Evolutionary conservation across 2,113 vertebrate species (phyloP), one percentile per base, ranked within the genome.

Genomic region (Cariama cristata): DNA sequence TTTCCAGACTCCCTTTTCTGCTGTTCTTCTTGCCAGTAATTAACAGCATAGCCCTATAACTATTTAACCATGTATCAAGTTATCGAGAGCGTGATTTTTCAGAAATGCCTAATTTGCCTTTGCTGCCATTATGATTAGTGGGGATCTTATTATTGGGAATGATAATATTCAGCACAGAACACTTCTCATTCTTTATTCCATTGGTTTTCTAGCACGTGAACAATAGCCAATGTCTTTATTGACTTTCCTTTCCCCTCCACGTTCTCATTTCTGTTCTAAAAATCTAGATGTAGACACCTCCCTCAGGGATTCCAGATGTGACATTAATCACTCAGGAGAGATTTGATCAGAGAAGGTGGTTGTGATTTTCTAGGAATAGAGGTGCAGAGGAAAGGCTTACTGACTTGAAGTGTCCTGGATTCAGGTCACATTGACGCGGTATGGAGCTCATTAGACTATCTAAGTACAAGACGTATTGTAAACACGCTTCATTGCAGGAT

Each of bases 401-500:
- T 67, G 72, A 40, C 33, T 93, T 63, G 50, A 50, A 93, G 45
- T 91, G 56, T 32, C 40, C 21, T 4, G 4, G 66, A 94, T 91
- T 79, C 81, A 90, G 69, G 92, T 84, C 59, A 33, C 26, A 11
- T 38, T 42, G 71, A 69, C 67, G 69, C 47, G 76, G 55, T 64
- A 91, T 79, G 86, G 88, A 95, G 73, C 75, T 98, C 6, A 17
- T 88, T 86, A 97, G 86, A 91, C 68, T 90, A 93, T 83, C 87
- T 74, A 77, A 93, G 74, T 53, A 81, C 67, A 85, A 95, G 80
- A 84, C 42, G 84, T 72, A 74, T 50, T 95, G 87, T 77, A 83
- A 96, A 93, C 77, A 71, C 85, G 92, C 73, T 97, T 96, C 94
- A 86, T 88, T 95, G 87, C 74, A 95, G 64, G 59, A 80, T 88